phyloP scores from a whole-genome alignment of 2,888 invertebrate genomes.

The Zaprionus bogoriensis region DNA sequence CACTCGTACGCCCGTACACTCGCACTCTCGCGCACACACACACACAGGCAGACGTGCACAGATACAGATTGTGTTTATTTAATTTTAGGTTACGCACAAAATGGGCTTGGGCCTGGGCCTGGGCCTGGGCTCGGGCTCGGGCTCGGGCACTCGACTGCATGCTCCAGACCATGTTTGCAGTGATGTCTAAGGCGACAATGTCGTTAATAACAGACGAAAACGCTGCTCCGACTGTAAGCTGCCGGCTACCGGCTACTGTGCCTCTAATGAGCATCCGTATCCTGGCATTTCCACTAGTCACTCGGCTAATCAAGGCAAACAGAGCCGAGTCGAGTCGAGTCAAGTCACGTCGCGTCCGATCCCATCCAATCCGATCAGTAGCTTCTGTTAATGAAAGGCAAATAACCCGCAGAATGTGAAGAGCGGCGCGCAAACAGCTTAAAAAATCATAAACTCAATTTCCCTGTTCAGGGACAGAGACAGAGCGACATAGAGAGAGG shows the following conservation, averaged over 20 bases:
- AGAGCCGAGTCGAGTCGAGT: constrained; percentile 7
- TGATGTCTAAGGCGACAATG: constrained; percentile 34
- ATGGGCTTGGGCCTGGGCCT: constrained; percentile 38
- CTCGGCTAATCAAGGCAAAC: constrained; percentile 66
- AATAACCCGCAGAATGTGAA: constrained; percentile 63
- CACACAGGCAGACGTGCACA: constrained; percentile 1
- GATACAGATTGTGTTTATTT: constrained; percentile 54
- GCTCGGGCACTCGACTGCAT: constrained; percentile 26
- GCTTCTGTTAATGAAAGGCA: constrained; percentile 74
- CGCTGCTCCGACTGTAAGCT: too few relatives aligned
- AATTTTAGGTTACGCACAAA: constrained; percentile 68
- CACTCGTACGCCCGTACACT: too few relatives aligned
- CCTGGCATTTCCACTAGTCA: constrained; percentile 58
- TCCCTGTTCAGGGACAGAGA: constrained; percentile 38
- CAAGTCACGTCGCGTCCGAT: not conserved
- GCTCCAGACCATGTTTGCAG: constrained; percentile 42
- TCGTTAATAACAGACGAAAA: constrained; percentile 4
- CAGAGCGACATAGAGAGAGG: constrained; percentile 27
- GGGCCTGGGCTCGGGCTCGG: not conserved
- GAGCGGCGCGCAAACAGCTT: constrained; percentile 69
- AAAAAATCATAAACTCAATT: constrained; percentile 71
- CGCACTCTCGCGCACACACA: too few relatives aligned
- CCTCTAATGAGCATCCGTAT: constrained; percentile 55
- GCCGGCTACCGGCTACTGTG: constrained; percentile 63
- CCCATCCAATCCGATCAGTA: constrained; percentile 19